Percentiles rank a stretch among this genome's conserved stretches.
phyloP scores from a whole-genome alignment of 2,888 invertebrate species.

The Ennomos fuscantarius region DNA sequence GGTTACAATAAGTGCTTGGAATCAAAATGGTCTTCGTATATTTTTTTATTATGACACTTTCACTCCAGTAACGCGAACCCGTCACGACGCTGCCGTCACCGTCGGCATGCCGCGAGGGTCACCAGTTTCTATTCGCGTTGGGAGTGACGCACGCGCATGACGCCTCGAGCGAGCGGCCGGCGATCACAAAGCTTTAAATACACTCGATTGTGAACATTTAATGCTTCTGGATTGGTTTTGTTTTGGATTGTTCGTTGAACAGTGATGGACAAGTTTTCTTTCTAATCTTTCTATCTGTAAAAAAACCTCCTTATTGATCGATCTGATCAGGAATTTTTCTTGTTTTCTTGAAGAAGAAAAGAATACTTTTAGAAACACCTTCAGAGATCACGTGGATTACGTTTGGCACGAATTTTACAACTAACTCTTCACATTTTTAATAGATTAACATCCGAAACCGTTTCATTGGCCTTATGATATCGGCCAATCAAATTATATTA shows the following conservation, averaged over 20 bases:
- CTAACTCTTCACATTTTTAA: no score
- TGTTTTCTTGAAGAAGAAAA: background rate
- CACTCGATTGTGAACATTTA: slow-evolving; percentile 37
- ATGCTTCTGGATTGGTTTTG: slow-evolving; percentile 33
- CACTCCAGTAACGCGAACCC: slow-evolving; percentile 61
- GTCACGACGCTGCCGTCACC: slow-evolving; percentile 68
- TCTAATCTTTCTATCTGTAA: no score
- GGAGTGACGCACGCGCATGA: slow-evolving; percentile 79
- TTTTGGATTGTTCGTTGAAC: slow-evolving; percentile 21
- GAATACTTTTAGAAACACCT: no score
- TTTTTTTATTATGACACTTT: slow-evolving; percentile 42
- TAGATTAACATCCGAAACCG: no score
- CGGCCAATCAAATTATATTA: no score
- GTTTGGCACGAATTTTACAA: no score
- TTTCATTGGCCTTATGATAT: no score
- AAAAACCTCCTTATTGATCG: background rate
- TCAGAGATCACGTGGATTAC: no score
- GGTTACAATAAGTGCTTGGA: no score
- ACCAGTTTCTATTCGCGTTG: slow-evolving; percentile 78
- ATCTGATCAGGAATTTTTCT: background rate
- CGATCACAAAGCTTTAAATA: slow-evolving; percentile 65
- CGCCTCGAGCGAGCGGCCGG: slow-evolving; percentile 53
- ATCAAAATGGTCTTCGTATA: no score
- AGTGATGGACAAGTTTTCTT: slow-evolving; percentile 7
- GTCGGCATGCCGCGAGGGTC: slow-evolving; percentile 65